Evolutionary conservation across 2,113 vertebrate species (phyloP).

Genomic region (human): DNA sequence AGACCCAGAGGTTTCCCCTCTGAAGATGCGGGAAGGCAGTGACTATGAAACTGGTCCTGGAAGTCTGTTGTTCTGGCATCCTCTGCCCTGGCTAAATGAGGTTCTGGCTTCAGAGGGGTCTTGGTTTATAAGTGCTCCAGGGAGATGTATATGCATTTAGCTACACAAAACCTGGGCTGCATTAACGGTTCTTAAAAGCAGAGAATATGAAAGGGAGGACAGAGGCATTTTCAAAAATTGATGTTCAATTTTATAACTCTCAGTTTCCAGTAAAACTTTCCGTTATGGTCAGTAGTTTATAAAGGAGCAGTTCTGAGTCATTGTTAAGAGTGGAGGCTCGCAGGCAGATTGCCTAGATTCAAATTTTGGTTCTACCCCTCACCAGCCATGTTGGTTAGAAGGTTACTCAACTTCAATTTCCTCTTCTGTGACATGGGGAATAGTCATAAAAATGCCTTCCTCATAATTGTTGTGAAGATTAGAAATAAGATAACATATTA

Average conservation of each 20-base stretch:
- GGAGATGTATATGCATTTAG: not conserved
- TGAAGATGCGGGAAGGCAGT: not conserved
- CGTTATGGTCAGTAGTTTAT: not conserved
- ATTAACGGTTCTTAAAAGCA: constrained; percentile 5
- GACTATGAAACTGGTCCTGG: not conserved
- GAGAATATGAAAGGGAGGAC: not conserved
- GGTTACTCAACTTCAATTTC: not conserved
- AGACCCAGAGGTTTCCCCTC: not conserved
- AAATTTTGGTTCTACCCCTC: not conserved
- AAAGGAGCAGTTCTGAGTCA: accelerated
- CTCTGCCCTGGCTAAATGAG: not conserved
- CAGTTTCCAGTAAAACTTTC: not conserved
- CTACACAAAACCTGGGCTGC: not conserved
- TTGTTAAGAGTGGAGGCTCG: not conserved
- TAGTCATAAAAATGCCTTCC: not conserved
- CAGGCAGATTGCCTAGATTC: not conserved
- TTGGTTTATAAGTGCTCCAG: not conserved
- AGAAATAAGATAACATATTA: not conserved
- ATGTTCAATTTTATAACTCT: not conserved
- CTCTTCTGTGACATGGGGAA: not conserved
- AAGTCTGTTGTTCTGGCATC: not conserved
- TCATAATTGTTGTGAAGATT: not conserved
- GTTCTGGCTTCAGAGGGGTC: not conserved
- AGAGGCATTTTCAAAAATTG: not conserved
- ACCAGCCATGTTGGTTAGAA: not conserved